These are phyloP conservation scores for Sepioteuthis lessoniana DNA, from an alignment of 2,888 invertebrate genomes.

Conservation along the genomic window DNA sequence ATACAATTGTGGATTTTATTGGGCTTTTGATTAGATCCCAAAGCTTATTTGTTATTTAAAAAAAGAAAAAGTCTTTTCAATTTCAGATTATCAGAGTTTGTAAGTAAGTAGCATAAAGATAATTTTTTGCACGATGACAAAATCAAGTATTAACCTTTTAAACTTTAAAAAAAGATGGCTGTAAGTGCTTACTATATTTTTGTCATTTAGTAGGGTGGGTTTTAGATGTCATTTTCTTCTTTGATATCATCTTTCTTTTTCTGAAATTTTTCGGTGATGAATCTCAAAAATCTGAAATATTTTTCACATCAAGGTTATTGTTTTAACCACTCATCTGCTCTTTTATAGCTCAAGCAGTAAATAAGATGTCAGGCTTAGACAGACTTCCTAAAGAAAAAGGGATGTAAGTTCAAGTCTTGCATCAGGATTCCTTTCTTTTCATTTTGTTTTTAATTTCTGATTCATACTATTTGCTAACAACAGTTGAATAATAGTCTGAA, in stretches of 20 bases:
- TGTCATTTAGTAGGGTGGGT: not conserved
- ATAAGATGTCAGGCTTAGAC: too few relatives aligned
- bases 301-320: not conserved
- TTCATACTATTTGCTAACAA: too few relatives aligned
- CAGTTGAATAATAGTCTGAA: too few relatives aligned
- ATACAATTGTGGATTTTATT: not conserved
- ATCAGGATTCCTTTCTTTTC: too few relatives aligned
- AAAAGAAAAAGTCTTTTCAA: not conserved
- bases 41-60: not conserved
- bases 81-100: not conserved
- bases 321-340: not conserved
- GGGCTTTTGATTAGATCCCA: not conserved
- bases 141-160: too few relatives aligned
- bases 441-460: too few relatives aligned
- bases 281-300: not conserved
- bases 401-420: too few relatives aligned
- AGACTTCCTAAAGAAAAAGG: too few relatives aligned
- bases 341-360: too few relatives aligned
- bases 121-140: not conserved
- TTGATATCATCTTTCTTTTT: not conserved
- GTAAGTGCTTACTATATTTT: not conserved
- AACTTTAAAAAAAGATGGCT: not conserved
- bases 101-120: not conserved
- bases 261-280: not conserved
- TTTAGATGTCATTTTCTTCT: not conserved